Conservation (phyloP, 2,113 vertebrate genomes). For the Himantopus leucocephalus region DNA sequence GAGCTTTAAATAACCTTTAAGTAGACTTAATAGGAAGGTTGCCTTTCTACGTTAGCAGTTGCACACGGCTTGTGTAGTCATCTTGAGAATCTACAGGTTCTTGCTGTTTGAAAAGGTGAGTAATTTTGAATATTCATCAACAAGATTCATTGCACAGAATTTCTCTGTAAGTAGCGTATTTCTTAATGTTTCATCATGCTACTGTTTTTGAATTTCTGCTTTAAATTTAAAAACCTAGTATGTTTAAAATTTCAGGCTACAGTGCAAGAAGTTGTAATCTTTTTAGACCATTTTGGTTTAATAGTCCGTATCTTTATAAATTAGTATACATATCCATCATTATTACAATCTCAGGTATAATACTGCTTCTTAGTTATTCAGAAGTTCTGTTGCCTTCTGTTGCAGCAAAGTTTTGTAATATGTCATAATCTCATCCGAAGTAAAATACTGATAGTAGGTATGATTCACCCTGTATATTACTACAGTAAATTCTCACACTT, state of each 20-base stretch:
- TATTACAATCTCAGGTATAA: not conserved
- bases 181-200: not conserved
- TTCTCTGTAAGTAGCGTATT: not conserved
- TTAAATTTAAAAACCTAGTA: not conserved
- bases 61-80: not conserved
- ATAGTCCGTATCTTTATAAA: not conserved
- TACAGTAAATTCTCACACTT: not conserved
- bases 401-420: not conserved
- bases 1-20: conserved; percentile 65
- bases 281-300: not conserved
- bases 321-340: not conserved
- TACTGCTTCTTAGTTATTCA: not conserved
- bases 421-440: not conserved
- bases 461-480: not conserved
- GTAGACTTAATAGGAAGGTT: conserved; percentile 61
- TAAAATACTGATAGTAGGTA: not conserved
- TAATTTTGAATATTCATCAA: not conserved
- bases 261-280: not conserved
- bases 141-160: not conserved
- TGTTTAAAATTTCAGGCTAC: not conserved
- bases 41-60: not conserved
- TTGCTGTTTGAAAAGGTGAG: conserved; percentile 62
- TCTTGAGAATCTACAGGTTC: not conserved
- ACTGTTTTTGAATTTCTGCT: not conserved
- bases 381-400: not conserved